Evolutionary conservation across 2,888 invertebrate species (phyloP), one percentile per base, ranked within the genome.

Genomic region (Ptychoptera contaminata): DNA sequence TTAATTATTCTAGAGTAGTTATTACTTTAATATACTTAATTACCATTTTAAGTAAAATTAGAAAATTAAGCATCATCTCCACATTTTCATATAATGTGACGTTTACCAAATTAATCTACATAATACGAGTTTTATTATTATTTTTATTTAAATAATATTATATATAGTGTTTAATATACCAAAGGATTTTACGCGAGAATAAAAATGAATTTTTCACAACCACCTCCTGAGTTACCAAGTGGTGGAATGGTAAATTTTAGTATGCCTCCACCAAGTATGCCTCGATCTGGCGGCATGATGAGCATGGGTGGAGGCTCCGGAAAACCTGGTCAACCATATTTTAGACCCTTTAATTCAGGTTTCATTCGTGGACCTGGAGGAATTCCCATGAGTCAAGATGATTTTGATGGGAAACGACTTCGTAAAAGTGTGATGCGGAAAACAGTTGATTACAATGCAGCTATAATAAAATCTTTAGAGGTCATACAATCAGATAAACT

Each of bases 391-490:
- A 78, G 79, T 39, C 77, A 84, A 58, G 84, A 84, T 58, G 92
- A 92, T 66, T 93, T 92, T 62, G 94, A 96, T 73, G 96, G 94
- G 47, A 93, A 96, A 70, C 77, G 93, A 51, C 73, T 94, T 56
- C 72, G 96, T 57, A 96, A 96, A 70, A 91, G 93, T 54, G 90
- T 94, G 51, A 92, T 94, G 80, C 75, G 96, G 54, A 94, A 94
- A 71, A 97, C 96, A 31, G 93, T 97, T 44, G 97, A 97, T 70
- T 96, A 96, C 67, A 96, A 96, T 73, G 82, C 93, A 15, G 80
- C 96, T 34, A 84, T 96, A 57, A 85, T 94, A 49, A 86, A 85
- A 64, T 85, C 85, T 56, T 67, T 97, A 56, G 90, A 96, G 76
- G 86, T 85, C 66, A 65, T 23, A 23, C 23, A 23, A 23, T 23